A percentile compares a stretch with the other conserved stretches of the same genome.
Conservation (phyloP, 2,797 vertebrate species). For the Thalassophryne amazonica region DNA sequence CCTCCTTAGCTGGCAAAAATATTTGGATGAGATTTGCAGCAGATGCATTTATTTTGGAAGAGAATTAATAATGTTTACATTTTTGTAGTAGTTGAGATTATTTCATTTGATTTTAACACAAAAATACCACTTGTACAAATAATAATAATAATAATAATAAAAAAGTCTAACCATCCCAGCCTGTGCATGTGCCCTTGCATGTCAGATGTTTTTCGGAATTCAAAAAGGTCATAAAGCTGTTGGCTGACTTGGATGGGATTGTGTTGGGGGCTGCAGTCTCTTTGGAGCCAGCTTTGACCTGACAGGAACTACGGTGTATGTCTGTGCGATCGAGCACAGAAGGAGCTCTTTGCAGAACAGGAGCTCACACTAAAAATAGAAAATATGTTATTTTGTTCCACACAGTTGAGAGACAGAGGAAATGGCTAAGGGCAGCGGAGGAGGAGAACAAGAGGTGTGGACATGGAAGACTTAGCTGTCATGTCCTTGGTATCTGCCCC, state of each 20-base stretch:
- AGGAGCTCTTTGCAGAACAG: constrained; percentile 38
- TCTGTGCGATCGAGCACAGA: neutral
- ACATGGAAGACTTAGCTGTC: constrained; percentile 53
- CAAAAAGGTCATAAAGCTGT: constrained; percentile 41
- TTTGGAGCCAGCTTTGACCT: constrained; percentile 33
- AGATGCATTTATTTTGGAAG: no score
- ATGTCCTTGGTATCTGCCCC: constrained; percentile 59
- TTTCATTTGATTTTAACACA: no score
- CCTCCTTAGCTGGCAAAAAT: no score
- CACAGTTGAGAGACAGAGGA: constrained; percentile 39
- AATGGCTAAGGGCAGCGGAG: constrained; percentile 38
- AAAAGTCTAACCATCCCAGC: no score
- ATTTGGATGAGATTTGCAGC: no score
- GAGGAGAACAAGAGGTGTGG: constrained; percentile 46
- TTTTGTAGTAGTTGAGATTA: no score
- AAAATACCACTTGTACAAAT: no score
- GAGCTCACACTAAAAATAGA: constrained; percentile 56
- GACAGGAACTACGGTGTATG: constrained; percentile 34
- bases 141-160: no score
- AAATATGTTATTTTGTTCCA: neutral
- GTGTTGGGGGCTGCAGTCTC: constrained; percentile 28
- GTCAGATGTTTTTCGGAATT: constrained; percentile 2
- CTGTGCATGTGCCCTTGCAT: neutral
- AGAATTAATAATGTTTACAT: no score
- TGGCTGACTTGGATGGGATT: constrained; percentile 29